A percentile compares a stretch with the other conserved stretches of the same genome.
phyloP scores from a whole-genome alignment of 2,797 vertebrate species.

The Halcyon badia region DNA sequence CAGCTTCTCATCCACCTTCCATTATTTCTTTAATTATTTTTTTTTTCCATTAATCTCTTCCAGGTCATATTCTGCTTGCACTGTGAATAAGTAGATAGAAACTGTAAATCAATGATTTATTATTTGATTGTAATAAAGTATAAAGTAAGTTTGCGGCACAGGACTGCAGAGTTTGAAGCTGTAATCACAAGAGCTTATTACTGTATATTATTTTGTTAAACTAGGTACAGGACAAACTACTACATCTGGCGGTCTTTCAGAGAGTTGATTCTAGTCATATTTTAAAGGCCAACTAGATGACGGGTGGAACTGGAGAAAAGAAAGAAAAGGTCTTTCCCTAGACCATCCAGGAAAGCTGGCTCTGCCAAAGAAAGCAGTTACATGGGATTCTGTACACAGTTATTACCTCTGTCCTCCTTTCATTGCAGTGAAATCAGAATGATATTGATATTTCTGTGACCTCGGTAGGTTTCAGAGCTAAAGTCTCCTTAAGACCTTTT shows the following conservation, averaged over 20 bases:
- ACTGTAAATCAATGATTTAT: constrained; percentile 30
- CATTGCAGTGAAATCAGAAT: background rate
- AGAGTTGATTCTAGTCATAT: background rate
- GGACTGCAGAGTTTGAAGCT: background rate
- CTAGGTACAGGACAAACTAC: background rate
- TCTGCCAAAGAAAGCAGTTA: background rate
- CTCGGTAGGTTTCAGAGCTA: background rate
- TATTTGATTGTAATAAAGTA: constrained; percentile 24
- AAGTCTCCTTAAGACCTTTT: background rate
- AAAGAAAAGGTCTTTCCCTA: background rate
- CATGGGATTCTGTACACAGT: background rate
- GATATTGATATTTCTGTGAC: background rate
- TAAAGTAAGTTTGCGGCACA: background rate
- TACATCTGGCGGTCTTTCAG: background rate
- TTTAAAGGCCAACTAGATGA: background rate
- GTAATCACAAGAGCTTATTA: background rate
- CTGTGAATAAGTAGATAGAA: constrained; percentile 34
- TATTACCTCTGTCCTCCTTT: background rate
- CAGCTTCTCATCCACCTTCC: constrained; percentile 60
- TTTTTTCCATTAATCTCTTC: constrained; percentile 57
- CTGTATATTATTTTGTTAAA: background rate
- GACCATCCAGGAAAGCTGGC: background rate
- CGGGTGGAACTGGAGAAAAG: background rate
- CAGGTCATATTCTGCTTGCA: constrained; percentile 58
- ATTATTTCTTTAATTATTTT: constrained; percentile 25